Base-by-base conservation (phyloP, 2,797 vertebrate genomes). In the Lithobates sylvaticus region DNA sequence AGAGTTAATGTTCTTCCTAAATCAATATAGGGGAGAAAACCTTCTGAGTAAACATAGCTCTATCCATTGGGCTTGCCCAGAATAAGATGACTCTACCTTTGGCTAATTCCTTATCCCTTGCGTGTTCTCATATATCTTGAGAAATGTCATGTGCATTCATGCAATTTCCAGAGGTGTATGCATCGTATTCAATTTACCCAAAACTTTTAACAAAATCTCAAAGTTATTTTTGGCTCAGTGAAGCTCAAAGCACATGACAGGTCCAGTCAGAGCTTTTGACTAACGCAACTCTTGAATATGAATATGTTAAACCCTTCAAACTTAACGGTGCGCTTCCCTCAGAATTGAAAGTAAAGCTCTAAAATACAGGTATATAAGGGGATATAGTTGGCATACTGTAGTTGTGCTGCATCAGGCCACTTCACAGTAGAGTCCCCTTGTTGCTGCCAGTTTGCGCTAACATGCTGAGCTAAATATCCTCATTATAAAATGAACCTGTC, bases 181-280 rank as follows among this genome's bases (percentile, higher is more conserved):
- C 10, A 29, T 78, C 29, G 27, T 65, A 44, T 71, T 81, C 27
- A 34, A 32, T 61, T 13, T 81, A 81, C 6, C 44, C 67, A 54
- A 81, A 81, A 81, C 67, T 81, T 81, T 81, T 71, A 81, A 81
- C 68, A 44, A 69, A 26, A 68, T 39, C 65, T 27, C 54, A 69
- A 81, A 81, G 78, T 71, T 81, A 81, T 81, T 81, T 81, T 65
- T 54, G 78, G 42, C 65, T 81, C 78, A 71, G 58, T 81, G 78
- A 81, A 81, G 67, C 78, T 81, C 78, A 81, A 81, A 81, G 78
- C 78, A 81, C 78, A 71, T 81, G 78, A 70, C 78, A 72, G 67
- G 36, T 26, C 23, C 69, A 65, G 78, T 80, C 78, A 69, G 27
- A 67, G 64, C 65, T 47, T 23, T 69, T 71, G 78, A 50, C 78